Evolutionary conservation across 2,888 invertebrate genomes (phyloP).

Genomic region (Ophion ventricosus): DNA sequence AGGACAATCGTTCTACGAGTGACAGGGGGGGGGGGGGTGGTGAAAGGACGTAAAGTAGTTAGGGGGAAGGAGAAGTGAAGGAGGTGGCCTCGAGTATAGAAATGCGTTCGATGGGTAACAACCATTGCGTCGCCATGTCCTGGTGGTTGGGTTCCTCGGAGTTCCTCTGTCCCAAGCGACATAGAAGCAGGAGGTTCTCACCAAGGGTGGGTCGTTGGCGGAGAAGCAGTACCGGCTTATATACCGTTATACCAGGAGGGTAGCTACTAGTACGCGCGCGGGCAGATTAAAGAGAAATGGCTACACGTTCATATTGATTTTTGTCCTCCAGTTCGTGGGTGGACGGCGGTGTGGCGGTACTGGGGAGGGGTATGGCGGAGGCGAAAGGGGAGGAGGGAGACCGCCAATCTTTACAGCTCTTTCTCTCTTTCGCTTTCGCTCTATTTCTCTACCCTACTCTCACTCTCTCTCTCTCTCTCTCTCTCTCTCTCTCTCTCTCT

Average conservation of each 20-base stretch:
- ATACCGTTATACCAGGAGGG: constrained; percentile 56
- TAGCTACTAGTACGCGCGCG: constrained; percentile 75
- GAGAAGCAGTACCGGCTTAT: constrained; percentile 40
- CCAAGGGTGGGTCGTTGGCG: constrained; percentile 26
- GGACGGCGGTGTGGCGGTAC: constrained; percentile 74
- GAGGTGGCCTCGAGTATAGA: constrained; percentile 49
- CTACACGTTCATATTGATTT: constrained; percentile 84
- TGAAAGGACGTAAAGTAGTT: constrained; percentile 29
- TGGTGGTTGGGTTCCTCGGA: constrained; percentile 56
- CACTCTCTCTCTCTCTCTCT: constrained; percentile 66
- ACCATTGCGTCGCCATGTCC: constrained; percentile 70
- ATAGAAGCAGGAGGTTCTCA: constrained; percentile 34
- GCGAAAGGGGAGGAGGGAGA: constrained; percentile 74
- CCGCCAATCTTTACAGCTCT: constrained; percentile 78
- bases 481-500: constrained; percentile 74
- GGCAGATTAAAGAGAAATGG: constrained; percentile 83
- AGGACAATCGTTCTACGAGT: constrained; percentile 56
- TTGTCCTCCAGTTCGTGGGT: constrained; percentile 82
- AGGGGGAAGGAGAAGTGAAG: neutral
- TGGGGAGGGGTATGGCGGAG: constrained; percentile 70
- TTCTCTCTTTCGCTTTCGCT: constrained; percentile 63
- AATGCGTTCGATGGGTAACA: constrained; percentile 74
- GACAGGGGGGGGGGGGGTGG: constrained; percentile 6
- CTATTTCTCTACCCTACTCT: constrained; percentile 64
- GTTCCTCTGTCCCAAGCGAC: constrained; percentile 54